Percentiles rank a stretch among this genome's conserved stretches.
These are phyloP conservation scores for Ruditapes philippinarum DNA, from an alignment of 1,140 invertebrate genomes.

Conservation along the genomic window DNA sequence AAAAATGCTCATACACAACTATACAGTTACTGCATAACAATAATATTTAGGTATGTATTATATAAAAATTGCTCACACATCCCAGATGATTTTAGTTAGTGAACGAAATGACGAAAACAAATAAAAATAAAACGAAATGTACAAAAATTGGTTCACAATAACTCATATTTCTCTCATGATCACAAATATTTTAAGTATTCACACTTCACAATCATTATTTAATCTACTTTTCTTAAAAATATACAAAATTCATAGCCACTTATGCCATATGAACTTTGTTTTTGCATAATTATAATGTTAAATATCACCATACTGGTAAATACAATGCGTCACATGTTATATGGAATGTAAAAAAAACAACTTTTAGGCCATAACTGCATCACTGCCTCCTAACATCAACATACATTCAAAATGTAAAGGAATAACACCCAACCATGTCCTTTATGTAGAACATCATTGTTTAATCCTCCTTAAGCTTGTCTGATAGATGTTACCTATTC, in stretches of 20 bases:
- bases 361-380: background rate
- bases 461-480: too few species aligned
- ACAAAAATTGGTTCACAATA: too few species aligned
- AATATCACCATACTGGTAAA: background rate
- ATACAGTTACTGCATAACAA: too few species aligned
- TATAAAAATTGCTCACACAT: too few species aligned
- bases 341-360: constrained; percentile 8
- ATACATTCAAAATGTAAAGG: background rate
- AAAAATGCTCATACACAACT: too few species aligned
- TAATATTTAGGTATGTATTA: too few species aligned
- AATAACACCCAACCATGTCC: too few species aligned
- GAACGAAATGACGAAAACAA: too few species aligned
- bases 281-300: constrained; percentile 14
- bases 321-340: background rate
- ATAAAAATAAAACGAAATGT: too few species aligned
- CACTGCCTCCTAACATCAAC: background rate
- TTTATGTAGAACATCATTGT: too few species aligned
- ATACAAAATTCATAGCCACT: constrained; percentile 4
- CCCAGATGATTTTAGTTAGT: too few species aligned
- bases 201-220: background rate
- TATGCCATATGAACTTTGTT: background rate
- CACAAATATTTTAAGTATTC: background rate
- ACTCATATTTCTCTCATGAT: background rate
- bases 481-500: too few species aligned
- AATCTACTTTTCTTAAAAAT: background rate